Conservation (phyloP, 2,888 invertebrate genomes). For the Drosophila imparisetae region DNA sequence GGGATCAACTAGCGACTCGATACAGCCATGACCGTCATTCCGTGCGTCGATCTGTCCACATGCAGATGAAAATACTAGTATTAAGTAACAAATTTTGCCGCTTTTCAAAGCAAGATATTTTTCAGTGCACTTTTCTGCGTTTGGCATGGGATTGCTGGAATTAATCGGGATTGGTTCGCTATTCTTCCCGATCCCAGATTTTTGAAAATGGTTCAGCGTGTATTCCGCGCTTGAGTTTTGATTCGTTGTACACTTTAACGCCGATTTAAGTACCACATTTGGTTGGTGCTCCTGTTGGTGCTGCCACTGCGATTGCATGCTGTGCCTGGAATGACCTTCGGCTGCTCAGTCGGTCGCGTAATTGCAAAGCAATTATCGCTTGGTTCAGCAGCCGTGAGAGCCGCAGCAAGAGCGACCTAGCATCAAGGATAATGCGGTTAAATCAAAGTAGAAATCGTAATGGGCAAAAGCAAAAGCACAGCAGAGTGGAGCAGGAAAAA, state of each 20-base stretch:
- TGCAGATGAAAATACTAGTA: too few species aligned
- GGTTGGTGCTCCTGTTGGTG: not conserved
- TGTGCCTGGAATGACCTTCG: constrained; percentile 26
- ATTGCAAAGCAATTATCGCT: constrained; percentile 55
- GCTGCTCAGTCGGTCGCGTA: constrained; percentile 33
- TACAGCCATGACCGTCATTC: too few species aligned
- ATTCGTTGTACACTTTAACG: not conserved
- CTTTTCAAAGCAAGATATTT: too few species aligned
- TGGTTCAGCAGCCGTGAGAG: constrained; percentile 10
- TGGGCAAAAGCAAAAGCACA: constrained; percentile 1
- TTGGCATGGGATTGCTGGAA: not conserved
- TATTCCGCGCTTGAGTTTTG: not conserved
- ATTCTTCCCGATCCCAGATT: not conserved
- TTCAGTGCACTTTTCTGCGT: too few species aligned
- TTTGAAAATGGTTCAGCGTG: not conserved
- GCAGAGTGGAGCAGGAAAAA: constrained; percentile 28
- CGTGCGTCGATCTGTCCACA: too few species aligned
- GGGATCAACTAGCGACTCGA: too few species aligned
- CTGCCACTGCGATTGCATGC: not conserved
- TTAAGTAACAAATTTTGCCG: too few species aligned
- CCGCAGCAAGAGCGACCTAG: constrained; percentile 10
- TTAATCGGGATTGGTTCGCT: not conserved
- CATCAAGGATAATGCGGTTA: constrained; percentile 56
- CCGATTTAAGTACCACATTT: constrained; percentile 16
- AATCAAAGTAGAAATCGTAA: constrained; percentile 43